Percentiles rank a stretch among this genome's conserved stretches.
phyloP scores from a whole-genome alignment of 2,113 vertebrate genomes.

The Macroglossus sobrinus region DNA sequence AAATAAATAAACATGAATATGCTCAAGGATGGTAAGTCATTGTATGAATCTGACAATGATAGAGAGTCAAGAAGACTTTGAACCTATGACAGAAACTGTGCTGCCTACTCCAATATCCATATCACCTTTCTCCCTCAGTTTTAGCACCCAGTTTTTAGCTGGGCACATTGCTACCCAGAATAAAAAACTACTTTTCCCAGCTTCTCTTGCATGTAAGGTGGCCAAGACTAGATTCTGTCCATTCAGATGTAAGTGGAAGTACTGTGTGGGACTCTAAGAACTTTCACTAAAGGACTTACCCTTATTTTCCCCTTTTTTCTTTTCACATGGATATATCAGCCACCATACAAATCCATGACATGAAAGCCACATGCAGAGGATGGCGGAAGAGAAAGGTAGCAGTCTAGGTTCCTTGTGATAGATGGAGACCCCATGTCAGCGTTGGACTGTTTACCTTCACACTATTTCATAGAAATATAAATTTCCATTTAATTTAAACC shows the following conservation, averaged over 20 bases:
- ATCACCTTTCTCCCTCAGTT: neutral
- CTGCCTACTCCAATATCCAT: neutral
- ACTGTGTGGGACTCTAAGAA: neutral
- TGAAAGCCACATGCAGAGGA: neutral
- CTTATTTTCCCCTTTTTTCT: neutral
- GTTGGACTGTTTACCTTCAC: neutral
- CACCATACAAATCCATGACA: neutral
- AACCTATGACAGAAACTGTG: neutral
- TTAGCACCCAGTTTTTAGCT: neutral
- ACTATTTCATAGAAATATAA: neutral
- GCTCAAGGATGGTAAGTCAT: neutral
- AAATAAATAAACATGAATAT: neutral
- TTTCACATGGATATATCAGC: neutral
- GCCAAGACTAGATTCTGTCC: neutral
- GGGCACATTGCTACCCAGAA: neutral
- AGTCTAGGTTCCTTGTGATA: neutral
- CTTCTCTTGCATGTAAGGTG: neutral
- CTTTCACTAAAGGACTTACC: neutral
- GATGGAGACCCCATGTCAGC: neutral
- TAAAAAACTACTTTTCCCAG: neutral
- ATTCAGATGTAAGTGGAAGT: neutral
- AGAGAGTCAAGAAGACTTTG: neutral
- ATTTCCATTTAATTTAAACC: neutral
- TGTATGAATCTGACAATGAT: neutral
- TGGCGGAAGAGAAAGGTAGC: neutral